Conservation (phyloP, 2,888 invertebrate genomes). For the Scaptomyza cyrtandrae region DNA sequence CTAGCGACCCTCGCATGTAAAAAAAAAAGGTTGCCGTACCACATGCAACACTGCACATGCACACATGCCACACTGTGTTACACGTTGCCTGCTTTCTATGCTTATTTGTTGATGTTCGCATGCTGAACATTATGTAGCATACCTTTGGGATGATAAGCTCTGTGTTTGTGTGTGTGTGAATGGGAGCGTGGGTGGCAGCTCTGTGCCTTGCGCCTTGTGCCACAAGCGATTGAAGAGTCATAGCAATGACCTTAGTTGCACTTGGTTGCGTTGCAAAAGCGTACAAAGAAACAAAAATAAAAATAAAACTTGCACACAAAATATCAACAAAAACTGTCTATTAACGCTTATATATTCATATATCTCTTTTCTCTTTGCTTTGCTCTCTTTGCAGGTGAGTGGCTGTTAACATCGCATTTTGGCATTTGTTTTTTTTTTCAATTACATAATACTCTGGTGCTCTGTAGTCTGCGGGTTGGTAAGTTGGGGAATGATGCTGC, state of each 20-base stretch:
- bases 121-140: constrained; percentile 45
- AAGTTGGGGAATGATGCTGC: constrained; percentile 25
- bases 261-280: constrained; percentile 36
- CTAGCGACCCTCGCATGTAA: constrained; percentile 23
- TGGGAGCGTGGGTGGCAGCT: neutral
- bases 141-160: constrained; percentile 54
- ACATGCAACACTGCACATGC: constrained; percentile 13
- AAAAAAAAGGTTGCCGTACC: constrained; percentile 1
- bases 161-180: neutral
- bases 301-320: constrained; percentile 13
- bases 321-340: constrained; percentile 15
- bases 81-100: constrained; percentile 43
- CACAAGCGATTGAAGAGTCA: constrained; percentile 46
- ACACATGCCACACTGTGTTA: constrained; percentile 16
- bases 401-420: constrained; percentile 20
- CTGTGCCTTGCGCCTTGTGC: neutral
- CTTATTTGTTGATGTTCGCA: constrained; percentile 59
- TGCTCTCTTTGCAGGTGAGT: constrained; percentile 71
- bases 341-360: constrained; percentile 33
- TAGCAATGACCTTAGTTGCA: constrained; percentile 67
- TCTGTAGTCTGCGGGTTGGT: constrained; percentile 15
- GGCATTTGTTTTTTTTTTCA: constrained; percentile 36
- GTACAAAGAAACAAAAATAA: neutral
- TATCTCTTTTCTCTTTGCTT: constrained; percentile 22
- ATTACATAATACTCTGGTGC: constrained; percentile 29